Conservation (phyloP, 2,797 vertebrate species). For the Linurgus olivaceus region DNA sequence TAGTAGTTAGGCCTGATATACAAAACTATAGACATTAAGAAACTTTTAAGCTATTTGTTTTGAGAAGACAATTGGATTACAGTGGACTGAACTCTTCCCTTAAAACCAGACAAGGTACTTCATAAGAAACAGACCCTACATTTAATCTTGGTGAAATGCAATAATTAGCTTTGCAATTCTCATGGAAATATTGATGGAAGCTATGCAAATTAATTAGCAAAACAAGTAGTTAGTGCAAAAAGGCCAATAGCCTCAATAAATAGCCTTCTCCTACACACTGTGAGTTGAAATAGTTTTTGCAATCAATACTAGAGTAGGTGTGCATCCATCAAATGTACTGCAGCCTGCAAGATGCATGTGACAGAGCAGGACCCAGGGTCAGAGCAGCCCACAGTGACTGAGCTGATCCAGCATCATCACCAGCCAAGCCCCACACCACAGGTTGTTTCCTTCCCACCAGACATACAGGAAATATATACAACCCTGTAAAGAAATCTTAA, state of each 20-base stretch:
- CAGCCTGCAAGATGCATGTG: not conserved
- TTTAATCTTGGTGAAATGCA: constrained; percentile 24
- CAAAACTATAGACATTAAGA: not conserved
- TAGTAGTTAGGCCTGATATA: not conserved
- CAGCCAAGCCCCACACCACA: not conserved
- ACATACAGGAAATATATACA: accelerated
- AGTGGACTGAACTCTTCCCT: constrained; percentile 42
- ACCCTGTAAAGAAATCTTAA: not conserved
- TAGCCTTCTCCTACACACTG: not conserved
- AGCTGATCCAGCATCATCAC: not conserved
- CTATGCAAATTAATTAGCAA: constrained; percentile 57
- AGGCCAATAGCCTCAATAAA: not conserved
- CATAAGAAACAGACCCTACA: constrained; percentile 20
- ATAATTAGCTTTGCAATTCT: constrained; percentile 52
- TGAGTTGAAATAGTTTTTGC: not conserved
- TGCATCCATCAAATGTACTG: not conserved
- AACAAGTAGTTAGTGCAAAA: not conserved
- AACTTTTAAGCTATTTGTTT: not conserved
- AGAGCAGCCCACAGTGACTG: not conserved
- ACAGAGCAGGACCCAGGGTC: not conserved
- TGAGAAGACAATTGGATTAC: constrained; percentile 27
- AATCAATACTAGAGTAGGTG: not conserved
- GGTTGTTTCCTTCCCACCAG: not conserved
- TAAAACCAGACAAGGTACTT: constrained; percentile 50
- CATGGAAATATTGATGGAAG: constrained; percentile 50